Evolutionary conservation across 2,113 vertebrate species (phyloP).

Genomic region (Nematolebias whitei): DNA sequence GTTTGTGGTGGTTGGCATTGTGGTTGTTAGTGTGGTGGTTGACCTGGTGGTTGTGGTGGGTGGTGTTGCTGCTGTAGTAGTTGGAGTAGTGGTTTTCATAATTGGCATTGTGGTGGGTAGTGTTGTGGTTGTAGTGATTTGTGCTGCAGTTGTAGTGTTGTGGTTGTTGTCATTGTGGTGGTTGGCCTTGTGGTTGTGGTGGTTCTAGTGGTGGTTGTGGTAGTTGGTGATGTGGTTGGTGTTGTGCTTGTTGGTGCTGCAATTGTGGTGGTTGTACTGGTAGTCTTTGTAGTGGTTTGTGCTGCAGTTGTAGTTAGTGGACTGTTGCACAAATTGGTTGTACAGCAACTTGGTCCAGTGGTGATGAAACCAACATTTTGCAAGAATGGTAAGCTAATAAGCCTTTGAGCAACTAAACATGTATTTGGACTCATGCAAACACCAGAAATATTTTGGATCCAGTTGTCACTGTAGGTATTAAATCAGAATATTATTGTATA

Average conservation of each 20-base stretch:
- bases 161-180: no score
- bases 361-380: fast-evolving
- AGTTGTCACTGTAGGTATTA: neutral
- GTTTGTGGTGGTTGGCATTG: no score
- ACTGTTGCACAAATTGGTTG: neutral
- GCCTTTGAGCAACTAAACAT: neutral
- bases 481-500: no score
- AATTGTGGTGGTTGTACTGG: no score
- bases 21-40: no score
- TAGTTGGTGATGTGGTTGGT: no score
- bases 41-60: no score
- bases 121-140: neutral
- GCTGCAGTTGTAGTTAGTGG: neutral
- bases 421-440: neutral
- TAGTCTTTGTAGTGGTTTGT: neutral
- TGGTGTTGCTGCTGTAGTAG: fast-evolving
- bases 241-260: no score
- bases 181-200: no score
- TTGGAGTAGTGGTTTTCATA: neutral
- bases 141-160: no score
- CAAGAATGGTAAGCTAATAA: neutral
- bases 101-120: no score
- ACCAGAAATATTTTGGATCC: fast-evolving
- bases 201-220: no score
- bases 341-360: neutral